Percentiles rank a stretch among this genome's conserved stretches.
phyloP scores from a whole-genome alignment of 2,113 vertebrate genomes.

The Merops nubicus region DNA sequence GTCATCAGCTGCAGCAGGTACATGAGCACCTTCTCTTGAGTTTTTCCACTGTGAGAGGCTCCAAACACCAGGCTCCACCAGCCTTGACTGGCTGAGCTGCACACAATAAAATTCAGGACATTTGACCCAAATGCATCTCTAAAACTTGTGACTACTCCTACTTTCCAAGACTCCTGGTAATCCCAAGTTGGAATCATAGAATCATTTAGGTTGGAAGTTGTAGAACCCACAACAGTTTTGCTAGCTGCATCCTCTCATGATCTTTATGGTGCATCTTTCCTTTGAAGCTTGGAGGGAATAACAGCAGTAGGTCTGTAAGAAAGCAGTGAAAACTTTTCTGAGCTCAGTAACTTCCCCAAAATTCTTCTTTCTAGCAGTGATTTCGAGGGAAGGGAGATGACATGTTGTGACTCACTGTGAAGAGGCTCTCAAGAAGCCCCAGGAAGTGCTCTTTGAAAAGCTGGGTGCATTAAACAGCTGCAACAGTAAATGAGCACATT shows the following conservation, averaged over 20 bases:
- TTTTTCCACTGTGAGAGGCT: not conserved
- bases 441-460: slow-evolving; percentile 2
- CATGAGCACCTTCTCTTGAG: not conserved
- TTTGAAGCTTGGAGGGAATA: not conserved
- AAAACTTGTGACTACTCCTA: not conserved
- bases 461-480: not conserved
- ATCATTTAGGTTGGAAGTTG: too few relatives aligned
- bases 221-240: not conserved
- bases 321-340: not conserved
- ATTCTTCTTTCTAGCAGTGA: not conserved
- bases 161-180: not conserved
- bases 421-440: slow-evolving; percentile 9
- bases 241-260: not conserved
- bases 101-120: not conserved
- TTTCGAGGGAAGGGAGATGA: not conserved
- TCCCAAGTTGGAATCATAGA: too few relatives aligned
- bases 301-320: not conserved
- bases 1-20: not conserved
- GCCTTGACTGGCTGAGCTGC: not conserved
- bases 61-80: not conserved
- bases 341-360: not conserved
- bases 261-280: not conserved
- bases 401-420: not conserved
- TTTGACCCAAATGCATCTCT: not conserved
- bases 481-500: not conserved